Percentiles rank a stretch among this genome's conserved stretches.
Evolutionary conservation across 2,113 vertebrate genomes (phyloP).

Genomic region (Penelope pileata): DNA sequence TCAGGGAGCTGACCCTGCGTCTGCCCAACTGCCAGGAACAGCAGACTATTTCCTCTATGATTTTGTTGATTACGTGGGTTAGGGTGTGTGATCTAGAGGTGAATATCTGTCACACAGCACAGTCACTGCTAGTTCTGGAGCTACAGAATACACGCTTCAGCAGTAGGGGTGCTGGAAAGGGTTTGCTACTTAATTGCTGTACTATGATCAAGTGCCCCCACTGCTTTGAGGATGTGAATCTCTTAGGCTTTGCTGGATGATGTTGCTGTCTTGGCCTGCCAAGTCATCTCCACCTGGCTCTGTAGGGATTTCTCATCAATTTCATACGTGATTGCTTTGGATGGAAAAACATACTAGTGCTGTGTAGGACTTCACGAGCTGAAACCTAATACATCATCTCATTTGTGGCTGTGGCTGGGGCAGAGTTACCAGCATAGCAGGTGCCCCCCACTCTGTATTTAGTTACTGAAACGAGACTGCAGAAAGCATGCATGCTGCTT

Average conservation of each 20-base stretch:
- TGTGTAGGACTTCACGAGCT: not conserved
- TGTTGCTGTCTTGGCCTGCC: not conserved
- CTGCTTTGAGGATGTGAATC: not conserved
- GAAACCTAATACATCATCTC: not conserved
- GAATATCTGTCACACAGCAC: not conserved
- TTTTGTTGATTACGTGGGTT: accelerated
- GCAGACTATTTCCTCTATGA: not conserved
- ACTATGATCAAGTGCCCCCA: not conserved
- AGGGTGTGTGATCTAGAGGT: not conserved
- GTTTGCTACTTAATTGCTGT: not conserved
- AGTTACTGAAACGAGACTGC: not conserved
- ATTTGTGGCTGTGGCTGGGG: accelerated
- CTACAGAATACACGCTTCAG: not conserved
- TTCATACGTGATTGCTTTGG: not conserved
- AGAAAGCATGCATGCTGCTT: accelerated
- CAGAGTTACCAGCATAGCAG: not conserved
- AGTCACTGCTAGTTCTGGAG: not conserved
- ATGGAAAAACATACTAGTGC: not conserved
- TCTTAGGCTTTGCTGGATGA: not conserved
- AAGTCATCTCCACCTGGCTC: not conserved
- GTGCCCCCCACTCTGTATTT: not conserved
- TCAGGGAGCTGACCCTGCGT: not conserved
- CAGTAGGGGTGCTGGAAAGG: not conserved
- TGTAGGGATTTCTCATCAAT: not conserved
- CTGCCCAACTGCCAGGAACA: not conserved